These are phyloP conservation scores for Sipha maydis DNA, from an alignment of 2,888 invertebrate genomes.

Conservation along the genomic window DNA sequence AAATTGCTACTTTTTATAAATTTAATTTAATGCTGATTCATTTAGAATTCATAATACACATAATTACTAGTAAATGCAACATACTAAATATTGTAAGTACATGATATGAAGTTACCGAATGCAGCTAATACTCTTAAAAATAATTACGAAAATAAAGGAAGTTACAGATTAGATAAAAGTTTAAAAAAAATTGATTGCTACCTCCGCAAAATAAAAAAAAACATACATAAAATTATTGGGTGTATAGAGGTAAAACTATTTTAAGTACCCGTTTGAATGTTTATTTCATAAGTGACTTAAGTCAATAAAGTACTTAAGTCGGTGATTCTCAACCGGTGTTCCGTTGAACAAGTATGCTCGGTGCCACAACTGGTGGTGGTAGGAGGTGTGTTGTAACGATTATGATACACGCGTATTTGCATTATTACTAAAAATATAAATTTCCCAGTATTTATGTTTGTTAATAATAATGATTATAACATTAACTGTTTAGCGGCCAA, in stretches of 20 bases:
- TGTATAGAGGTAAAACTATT: neutral
- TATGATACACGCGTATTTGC: too few species aligned
- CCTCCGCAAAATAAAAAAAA: neutral
- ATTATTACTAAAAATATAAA: too few species aligned
- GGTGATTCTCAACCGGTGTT: too few species aligned
- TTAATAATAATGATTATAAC: too few species aligned
- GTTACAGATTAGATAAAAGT: neutral
- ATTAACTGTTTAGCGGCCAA: too few species aligned
- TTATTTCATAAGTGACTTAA: neutral
- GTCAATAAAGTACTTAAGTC: neutral
- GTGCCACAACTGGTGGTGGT: too few species aligned
- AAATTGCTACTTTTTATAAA: neutral
- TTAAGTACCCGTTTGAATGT: neutral
- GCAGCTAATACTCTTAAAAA: neutral
- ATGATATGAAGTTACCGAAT: neutral
- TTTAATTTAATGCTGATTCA: neutral
- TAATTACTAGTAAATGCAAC: too few species aligned
- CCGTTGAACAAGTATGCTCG: too few species aligned
- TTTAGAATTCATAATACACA: neutral
- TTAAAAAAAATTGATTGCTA: neutral
- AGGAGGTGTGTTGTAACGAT: too few species aligned
- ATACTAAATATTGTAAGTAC: too few species aligned
- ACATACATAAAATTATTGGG: neutral
- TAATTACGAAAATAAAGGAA: neutral
- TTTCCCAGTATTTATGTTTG: too few species aligned